phyloP scores from a whole-genome alignment of 2,888 invertebrate genomes.

The Netelia fuscicornis region DNA sequence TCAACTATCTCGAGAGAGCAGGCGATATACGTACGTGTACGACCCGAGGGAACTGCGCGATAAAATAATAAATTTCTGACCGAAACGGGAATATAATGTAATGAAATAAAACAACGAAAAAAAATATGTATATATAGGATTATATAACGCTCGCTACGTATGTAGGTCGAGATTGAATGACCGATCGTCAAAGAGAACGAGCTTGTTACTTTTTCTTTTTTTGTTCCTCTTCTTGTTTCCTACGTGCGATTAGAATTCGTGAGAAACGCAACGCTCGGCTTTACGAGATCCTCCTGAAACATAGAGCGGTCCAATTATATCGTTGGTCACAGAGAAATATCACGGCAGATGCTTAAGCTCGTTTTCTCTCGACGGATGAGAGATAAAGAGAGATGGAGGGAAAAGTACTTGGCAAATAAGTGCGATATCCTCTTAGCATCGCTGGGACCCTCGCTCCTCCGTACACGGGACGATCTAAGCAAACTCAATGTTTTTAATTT shows the following conservation, averaged over 20 bases:
- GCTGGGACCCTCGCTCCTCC: background rate
- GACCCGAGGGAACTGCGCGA: conserved; percentile 31
- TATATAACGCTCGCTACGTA: background rate
- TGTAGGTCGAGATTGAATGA: background rate
- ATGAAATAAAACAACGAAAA: conserved; percentile 7
- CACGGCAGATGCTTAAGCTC: background rate
- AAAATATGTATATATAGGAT: conserved; percentile 19
- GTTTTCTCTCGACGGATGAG: background rate
- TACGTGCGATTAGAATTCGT: background rate
- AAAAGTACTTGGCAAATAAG: conserved; percentile 47
- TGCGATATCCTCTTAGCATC: conserved; percentile 42
- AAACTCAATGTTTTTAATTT: no score
- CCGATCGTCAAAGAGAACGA: background rate
- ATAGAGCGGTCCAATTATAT: conserved; percentile 42
- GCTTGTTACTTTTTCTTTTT: background rate
- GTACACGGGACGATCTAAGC: no score
- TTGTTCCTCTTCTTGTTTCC: background rate
- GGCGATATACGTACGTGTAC: conserved; percentile 16
- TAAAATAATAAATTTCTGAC: conserved; percentile 6
- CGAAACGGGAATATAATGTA: background rate
- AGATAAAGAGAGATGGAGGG: background rate
- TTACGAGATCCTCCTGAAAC: background rate
- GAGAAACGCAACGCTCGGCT: background rate
- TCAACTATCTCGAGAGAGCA: conserved; percentile 38
- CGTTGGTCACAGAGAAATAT: conserved; percentile 31